Percentiles rank a stretch among this genome's conserved stretches.
phyloP scores from a whole-genome alignment of 1,140 invertebrate species.

The Calycopis cecrops region DNA sequence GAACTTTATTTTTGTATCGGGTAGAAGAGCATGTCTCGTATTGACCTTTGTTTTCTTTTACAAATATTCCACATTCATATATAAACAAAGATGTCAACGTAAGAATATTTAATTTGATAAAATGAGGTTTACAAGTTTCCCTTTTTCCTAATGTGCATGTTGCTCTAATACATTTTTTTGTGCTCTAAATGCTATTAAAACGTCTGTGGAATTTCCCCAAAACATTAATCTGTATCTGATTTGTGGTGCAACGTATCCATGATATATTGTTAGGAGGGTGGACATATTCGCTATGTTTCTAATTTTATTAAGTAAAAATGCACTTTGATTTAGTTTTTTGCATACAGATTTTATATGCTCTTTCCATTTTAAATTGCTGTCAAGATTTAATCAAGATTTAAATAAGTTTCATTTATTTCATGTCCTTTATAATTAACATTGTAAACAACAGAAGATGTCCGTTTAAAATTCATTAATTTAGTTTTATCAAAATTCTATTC shows the following conservation, averaged over 20 bases:
- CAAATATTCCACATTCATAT: no score
- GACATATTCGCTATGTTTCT: background rate
- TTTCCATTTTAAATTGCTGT: background rate
- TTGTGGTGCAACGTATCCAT: background rate
- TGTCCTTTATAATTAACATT: background rate
- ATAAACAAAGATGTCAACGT: background rate
- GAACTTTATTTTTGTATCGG: no score
- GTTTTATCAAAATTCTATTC: no score
- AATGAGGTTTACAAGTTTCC: background rate
- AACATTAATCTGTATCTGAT: conserved; percentile 1
- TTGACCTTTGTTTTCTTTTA: no score
- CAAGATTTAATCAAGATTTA: background rate
- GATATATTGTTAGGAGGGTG: background rate
- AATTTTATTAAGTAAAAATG: background rate
- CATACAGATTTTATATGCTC: background rate
- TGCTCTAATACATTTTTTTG: background rate
- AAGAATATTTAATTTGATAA: background rate
- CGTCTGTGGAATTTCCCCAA: conserved; percentile 2
- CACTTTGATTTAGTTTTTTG: background rate
- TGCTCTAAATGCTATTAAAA: background rate
- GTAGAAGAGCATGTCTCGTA: no score
- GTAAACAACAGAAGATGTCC: no score
- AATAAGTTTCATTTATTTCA: background rate
- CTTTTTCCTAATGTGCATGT: conserved; percentile 2
- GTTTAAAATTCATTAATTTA: no score